These are phyloP conservation scores for Smithornis capensis DNA, from an alignment of 2,113 vertebrate species.

Conservation along the genomic window DNA sequence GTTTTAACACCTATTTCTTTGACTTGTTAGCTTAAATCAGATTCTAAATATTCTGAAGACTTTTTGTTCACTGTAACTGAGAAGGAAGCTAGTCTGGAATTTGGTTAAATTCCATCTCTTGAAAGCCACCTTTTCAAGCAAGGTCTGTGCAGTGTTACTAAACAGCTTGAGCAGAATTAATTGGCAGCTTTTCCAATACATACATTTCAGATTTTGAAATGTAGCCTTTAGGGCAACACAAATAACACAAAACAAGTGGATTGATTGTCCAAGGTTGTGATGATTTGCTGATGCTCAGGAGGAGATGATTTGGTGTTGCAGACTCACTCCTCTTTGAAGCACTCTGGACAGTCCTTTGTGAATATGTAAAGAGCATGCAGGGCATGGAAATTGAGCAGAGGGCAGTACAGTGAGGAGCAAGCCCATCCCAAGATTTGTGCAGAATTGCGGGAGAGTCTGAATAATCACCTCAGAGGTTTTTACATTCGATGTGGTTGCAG, in stretches of 20 bases:
- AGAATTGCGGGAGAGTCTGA: not conserved
- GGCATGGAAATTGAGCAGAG: not conserved
- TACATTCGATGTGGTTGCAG: not conserved
- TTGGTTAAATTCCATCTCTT: not conserved
- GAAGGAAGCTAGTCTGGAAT: not conserved
- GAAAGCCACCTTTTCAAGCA: not conserved
- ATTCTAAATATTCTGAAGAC: not conserved
- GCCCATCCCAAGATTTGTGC: not conserved
- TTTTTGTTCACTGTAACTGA: not conserved
- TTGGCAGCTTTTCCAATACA: not conserved
- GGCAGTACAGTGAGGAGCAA: not conserved
- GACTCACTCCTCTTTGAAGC: not conserved
- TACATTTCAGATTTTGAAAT: conserved; percentile 12
- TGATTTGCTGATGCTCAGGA: not conserved
- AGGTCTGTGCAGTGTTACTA: not conserved
- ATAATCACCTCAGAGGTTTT: not conserved
- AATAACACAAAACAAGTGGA: not conserved
- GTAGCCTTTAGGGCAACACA: conserved; percentile 1
- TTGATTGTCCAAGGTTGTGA: not conserved
- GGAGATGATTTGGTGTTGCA: not conserved
- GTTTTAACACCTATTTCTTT: not conserved
- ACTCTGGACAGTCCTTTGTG: not conserved
- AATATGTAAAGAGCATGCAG: not conserved
- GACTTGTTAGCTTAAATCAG: not conserved
- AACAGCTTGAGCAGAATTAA: not conserved